Evolutionary conservation across 2,888 invertebrate genomes (phyloP).

Genomic region (Cryptocheilus praepositus): DNA sequence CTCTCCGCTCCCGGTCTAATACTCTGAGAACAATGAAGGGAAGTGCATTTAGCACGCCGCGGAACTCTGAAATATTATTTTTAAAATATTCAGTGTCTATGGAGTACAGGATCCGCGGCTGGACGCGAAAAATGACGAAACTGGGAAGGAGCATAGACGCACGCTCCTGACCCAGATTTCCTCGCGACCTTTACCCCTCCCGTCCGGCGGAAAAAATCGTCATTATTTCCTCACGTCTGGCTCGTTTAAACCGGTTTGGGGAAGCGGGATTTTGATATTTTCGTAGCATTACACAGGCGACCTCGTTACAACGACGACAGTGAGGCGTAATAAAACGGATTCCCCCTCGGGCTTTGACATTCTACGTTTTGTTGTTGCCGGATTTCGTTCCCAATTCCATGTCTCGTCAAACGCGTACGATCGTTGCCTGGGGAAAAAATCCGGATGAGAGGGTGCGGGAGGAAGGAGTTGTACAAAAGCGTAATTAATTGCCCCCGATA

Average conservation of each 20-base stretch:
- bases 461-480: no score
- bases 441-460: no score
- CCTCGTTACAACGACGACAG: neutral
- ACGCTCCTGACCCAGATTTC: constrained; percentile 26
- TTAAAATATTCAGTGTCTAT: no score
- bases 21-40: no score
- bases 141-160: constrained; percentile 18
- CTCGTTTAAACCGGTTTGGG: constrained; percentile 14
- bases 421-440: neutral
- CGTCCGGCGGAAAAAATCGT: constrained; percentile 7
- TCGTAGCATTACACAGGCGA: constrained; percentile 2
- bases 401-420: neutral
- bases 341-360: neutral
- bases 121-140: constrained; percentile 1
- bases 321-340: neutral
- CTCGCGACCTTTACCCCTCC: no score
- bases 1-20: no score
- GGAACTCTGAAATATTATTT: no score
- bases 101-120: neutral
- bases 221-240: constrained; percentile 16
- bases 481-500: no score
- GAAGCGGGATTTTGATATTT: constrained; percentile 19
- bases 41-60: no score
- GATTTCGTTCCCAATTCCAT: no score
- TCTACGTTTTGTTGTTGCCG: neutral